Evolutionary conservation across 2,113 vertebrate species (phyloP), one percentile per base, ranked within the genome.

Genomic region (Notechis scutatus): DNA sequence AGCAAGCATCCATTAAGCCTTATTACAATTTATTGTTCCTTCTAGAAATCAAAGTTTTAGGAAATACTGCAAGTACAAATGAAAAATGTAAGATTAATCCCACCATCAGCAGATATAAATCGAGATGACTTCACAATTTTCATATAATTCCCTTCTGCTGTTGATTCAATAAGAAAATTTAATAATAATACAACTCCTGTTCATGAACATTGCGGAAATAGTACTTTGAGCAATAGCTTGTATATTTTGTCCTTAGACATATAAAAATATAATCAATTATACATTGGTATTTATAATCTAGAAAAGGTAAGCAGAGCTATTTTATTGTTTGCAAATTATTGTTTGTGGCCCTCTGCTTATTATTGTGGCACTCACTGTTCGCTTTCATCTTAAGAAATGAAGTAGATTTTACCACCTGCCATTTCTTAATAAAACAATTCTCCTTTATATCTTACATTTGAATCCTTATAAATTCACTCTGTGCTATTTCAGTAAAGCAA

Each of bases 71-170:
- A 95, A 96, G 93, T 91, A 90, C 96, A 95, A 59, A 93, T 59
- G 91, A 97, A 95, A 94, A 97, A 95, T 94, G 95, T 93, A 94
- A 97, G 96, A 97, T 96, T 96, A 97, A 96, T 96, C 95, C 95
- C 95, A 92, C 93, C 93, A 96, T 94, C 91, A 94, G 92, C 45
- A 81, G 39, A 56, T 4, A 8, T 57, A 94, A 95, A 94, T 95
- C 55, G 42, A 88, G 56, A 87, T 95, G 85, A 69, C 90, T 94
- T 96, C 91, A 94, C 59, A 74, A 94, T 2, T 12, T 92, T 95
- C 96, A 96, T 96, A 95, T 55, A 95, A 87, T 94, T 91, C 95
- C 96, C 92, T 96, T 88, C 54, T 94, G 93, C 90, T 93, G 93
- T 59, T 95, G 89, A 95, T 85, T 93, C 89, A 95, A 94, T 92